phyloP scores from a whole-genome alignment of 2,888 invertebrate genomes.

The Antitype chi region DNA sequence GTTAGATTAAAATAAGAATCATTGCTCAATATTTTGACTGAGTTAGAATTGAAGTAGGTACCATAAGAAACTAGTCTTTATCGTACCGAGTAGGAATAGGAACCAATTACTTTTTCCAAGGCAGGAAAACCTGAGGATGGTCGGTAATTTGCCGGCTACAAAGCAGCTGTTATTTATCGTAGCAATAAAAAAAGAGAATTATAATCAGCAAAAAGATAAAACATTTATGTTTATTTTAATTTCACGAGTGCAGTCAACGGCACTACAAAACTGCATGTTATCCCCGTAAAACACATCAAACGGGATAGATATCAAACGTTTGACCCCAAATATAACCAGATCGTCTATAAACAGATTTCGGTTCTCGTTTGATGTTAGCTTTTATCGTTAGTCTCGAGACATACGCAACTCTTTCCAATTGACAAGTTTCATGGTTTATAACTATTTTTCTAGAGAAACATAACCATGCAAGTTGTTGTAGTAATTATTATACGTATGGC shows the following conservation, averaged over 20 bases:
- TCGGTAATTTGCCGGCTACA: slow-evolving; percentile 7
- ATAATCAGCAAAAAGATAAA: slow-evolving; percentile 48
- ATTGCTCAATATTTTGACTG: slow-evolving; percentile 41
- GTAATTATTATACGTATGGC: slow-evolving; percentile 16
- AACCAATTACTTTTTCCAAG: slow-evolving; percentile 18
- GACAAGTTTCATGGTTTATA: slow-evolving; percentile 74
- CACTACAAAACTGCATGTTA: slow-evolving; percentile 65
- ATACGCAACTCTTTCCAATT: slow-evolving; percentile 75
- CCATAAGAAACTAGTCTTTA: neutral
- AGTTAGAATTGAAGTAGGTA: slow-evolving; percentile 8
- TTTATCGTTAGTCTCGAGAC: slow-evolving; percentile 74
- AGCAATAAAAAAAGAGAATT: slow-evolving; percentile 32
- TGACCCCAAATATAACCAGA: slow-evolving; percentile 85
- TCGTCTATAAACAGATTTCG: slow-evolving; percentile 76
- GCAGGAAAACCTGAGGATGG: slow-evolving; percentile 19
- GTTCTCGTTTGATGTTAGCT: slow-evolving; percentile 81
- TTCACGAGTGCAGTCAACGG: slow-evolving; percentile 44
- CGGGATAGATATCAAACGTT: slow-evolving; percentile 81
- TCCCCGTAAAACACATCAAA: slow-evolving; percentile 84
- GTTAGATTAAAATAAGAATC: slow-evolving; percentile 53
- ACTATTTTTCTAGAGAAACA: slow-evolving; percentile 50
- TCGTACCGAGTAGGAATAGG: neutral
- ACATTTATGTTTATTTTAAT: slow-evolving; percentile 48
- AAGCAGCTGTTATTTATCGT: slow-evolving; percentile 38
- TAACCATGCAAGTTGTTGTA: slow-evolving; percentile 25